These are phyloP conservation scores for Acronicta alni DNA, from an alignment of 2,888 invertebrate genomes.

Conservation along the genomic window DNA sequence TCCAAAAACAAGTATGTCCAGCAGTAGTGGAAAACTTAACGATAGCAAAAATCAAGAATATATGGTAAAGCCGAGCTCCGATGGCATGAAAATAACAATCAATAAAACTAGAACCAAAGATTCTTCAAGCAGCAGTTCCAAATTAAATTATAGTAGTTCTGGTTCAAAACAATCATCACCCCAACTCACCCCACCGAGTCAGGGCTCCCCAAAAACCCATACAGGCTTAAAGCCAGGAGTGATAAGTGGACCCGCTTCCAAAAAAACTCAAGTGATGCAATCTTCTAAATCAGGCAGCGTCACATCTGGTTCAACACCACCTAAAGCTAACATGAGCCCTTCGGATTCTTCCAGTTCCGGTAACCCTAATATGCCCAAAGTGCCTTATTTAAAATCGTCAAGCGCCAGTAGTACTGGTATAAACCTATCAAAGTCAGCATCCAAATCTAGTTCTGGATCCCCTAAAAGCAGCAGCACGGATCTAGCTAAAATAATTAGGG, in stretches of 20 bases:
- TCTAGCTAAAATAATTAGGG: slow-evolving; percentile 87
- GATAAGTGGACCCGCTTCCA: slow-evolving; percentile 95
- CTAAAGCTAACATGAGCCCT: slow-evolving; percentile 80
- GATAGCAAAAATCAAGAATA: slow-evolving; percentile 94
- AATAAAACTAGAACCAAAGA: slow-evolving; percentile 96
- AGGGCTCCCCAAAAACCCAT: slow-evolving; percentile 94
- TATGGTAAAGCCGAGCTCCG: slow-evolving; percentile 96
- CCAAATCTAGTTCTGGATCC: slow-evolving; percentile 89
- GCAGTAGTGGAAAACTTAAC: slow-evolving; percentile 76
- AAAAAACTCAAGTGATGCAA: slow-evolving; percentile 92
- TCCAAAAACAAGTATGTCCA: slow-evolving; percentile 80
- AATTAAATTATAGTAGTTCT: slow-evolving; percentile 81
- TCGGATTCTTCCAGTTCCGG: slow-evolving; percentile 75
- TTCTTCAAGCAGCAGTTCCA: slow-evolving; percentile 86
- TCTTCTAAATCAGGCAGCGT: slow-evolving; percentile 81
- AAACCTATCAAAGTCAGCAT: slow-evolving; percentile 83
- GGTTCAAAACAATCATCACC: slow-evolving; percentile 85
- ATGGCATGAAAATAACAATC: slow-evolving; percentile 97
- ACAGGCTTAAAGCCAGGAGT: slow-evolving; percentile 96
- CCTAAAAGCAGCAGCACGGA: slow-evolving; percentile 90
- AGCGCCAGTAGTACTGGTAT: slow-evolving; percentile 80
- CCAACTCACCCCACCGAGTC: slow-evolving; percentile 84
- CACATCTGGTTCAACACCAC: slow-evolving; percentile 81
- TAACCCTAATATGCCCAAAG: slow-evolving; percentile 76
- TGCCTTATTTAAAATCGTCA: slow-evolving; percentile 85